Evolutionary conservation across 2,113 vertebrate genomes (phyloP), one percentile per base, ranked within the genome.

Genomic region (Solea solea): DNA sequence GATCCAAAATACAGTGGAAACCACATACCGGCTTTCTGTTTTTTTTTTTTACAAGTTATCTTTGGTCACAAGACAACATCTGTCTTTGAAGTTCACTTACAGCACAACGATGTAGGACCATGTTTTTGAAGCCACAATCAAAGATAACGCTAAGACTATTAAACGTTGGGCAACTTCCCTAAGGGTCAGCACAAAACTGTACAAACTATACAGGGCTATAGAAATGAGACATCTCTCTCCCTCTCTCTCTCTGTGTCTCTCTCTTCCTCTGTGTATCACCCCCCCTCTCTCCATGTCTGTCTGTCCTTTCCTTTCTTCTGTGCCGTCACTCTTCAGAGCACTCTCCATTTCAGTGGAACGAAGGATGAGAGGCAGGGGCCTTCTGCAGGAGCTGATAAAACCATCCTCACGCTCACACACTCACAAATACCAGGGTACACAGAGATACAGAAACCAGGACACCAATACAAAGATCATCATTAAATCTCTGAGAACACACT

Each of bases 311-410:
- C 74, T 87, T 84, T 86, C 74, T 76, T 79, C 71, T 69, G 63
- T 78, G 69, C 75, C 42, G 82, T 83, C 85, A 77, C 82, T 85
- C 79, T 84, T 80, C 82, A 81, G 82, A 89, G 85, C 67, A 85
- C 74, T 87, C 86, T 72, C 82, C 87, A 85, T 88, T 90, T 86
- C 72, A 86, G 59, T 76, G 82, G 83, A 90, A 90, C 86, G 72
- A 86, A 48, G 72, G 76, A 89, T 86, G 83, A 86, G 85, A 87
- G 70, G 81, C 88, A 53, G 65, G n/a, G 83, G 83, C 85, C 86
- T 85, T 90, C 89, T 90, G 90, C 81, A 61, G 69, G 57, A 75
- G 85, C 85, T 86, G 90, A 92, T 91, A 92, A 89, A 85, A 74
- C 61, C 72, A 67, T 68, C 42, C 74, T 57, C 83, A 5, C 61